Base-by-base conservation (phyloP, 1,140 invertebrate genomes). In the Euwallacea similis region DNA sequence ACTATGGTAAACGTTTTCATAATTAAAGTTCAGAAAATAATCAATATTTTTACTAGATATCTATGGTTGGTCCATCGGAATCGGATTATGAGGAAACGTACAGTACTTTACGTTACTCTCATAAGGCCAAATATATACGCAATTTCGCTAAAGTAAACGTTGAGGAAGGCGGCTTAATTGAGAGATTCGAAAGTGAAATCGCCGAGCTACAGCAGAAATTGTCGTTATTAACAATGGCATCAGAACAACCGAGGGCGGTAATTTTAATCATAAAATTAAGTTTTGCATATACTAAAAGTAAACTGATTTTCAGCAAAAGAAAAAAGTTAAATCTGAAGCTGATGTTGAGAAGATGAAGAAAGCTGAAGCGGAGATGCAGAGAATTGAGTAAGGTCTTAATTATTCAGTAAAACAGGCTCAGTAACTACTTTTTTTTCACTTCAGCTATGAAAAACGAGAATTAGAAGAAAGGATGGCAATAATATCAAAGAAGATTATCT, bases 51-150 rank as follows among this genome's bases (percentile, higher is more conserved):
- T 63, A 58, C 65, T 66, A 80, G 79, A 89, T 88, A 81, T 97
- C 98, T 10, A 98, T 97, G 79, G 88, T 98, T 53, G 97, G 97
- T 21, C 97, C 98, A 44, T 95, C 97, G 8, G 94, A 96, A 76
- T 91, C 92, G 69, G 99, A 99, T 84, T 98, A 97, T 81, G 97
- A 99, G 79, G 98, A 99, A 83, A 97, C 96, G 0, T 93, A 99
- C 55, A 98, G 95, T 78, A 98, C 98, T 0, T 84, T 99, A 54
- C 86, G 98, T 47, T 99, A 99, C 84, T 97, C 98, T 0, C 97
- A 95, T 84, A 86, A 97, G 64, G 97, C 97, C 2, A 99, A 99
- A 83, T 97, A 94, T 79, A 99, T 99, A 69, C 93, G 96, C 80
- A 99, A 99, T 83, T 90, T 92, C 75, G 97, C 96, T 59, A 90